Evolutionary conservation across 2,113 vertebrate genomes (phyloP), one percentile per base, ranked within the genome.

Genomic region (Antechinus flavipes): DNA sequence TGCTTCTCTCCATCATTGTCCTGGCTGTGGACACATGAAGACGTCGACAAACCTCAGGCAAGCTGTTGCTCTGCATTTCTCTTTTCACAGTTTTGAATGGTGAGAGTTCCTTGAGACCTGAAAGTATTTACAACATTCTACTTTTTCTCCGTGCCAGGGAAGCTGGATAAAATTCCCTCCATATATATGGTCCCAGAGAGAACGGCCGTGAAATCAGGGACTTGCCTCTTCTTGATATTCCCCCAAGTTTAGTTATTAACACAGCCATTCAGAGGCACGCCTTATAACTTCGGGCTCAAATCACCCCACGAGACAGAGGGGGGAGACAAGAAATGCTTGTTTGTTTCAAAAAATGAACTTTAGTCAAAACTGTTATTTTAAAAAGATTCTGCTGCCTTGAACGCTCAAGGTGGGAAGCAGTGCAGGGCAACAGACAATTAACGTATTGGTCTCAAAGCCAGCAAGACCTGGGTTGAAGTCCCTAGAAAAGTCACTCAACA

Each of bases 201-300:
- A 25, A 91, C 23, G 7, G 10, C 42, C 46, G 90, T 3, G 61
- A 1, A 19, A 95, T 93, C 26, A 90, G 5, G 89, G 54, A 4
- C 10, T 68, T 2, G 89, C 2, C 68, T 19, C 55, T 91, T 76
- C 27, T 55, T 46, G 54, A 54, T 47, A 91, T 94, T 91, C 54
- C 91, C 91, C 30, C 42, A 42, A 19, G 27, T 27, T 58, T 94
- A 47, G 30, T 54, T 56, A 93, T 8, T 89, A n/a, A 58, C 46
- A 56, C n/a, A 93, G 7, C 46, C 16, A 84, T 12, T 54, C 76
- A 26, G 25, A 56, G 93, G 11, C 25, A 94, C 76, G 14, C 55
- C 95, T 93, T 61, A 93, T 35, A 92, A 90, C 2, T 42, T 26
- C 23, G 9, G 53, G 90, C 24, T n/a, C 22, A 52, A 93, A 96